Percentiles rank a stretch among this genome's conserved stretches.
Evolutionary conservation across 2,113 vertebrate species (phyloP).

Genomic region (Protobothrops mucrosquamatus): DNA sequence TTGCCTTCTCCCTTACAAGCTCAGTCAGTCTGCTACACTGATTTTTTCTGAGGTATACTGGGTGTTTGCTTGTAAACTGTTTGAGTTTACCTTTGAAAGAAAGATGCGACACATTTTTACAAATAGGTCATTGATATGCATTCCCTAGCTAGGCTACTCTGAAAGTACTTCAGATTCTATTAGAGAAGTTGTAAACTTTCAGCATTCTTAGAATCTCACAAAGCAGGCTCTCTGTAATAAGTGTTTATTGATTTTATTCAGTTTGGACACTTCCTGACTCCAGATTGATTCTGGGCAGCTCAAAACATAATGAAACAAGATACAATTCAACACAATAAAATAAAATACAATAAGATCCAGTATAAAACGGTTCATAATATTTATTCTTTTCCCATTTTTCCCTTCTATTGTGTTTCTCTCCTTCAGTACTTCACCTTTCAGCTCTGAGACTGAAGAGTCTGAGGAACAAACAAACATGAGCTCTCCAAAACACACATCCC

Average conservation of each 20-base stretch:
- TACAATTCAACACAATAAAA: no score
- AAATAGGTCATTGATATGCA: background rate
- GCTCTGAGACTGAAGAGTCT: slow-evolving; percentile 61
- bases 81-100: background rate
- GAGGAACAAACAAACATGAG: slow-evolving; percentile 17
- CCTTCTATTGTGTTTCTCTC: background rate
- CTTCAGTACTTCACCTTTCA: slow-evolving; percentile 66
- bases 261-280: background rate
- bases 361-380: background rate
- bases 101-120: background rate
- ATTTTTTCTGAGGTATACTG: background rate
- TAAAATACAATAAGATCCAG: background rate
- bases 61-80: background rate
- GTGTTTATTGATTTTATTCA: background rate
- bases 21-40: background rate
- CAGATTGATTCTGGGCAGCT: background rate
- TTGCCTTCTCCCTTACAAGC: background rate
- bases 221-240: background rate
- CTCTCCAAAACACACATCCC: background rate
- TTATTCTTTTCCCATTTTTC: background rate
- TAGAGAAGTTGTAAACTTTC: background rate
- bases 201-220: background rate
- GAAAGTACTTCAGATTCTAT: background rate
- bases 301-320: background rate
- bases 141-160: background rate